Percentiles rank a stretch among this genome's conserved stretches.
Conservation (phyloP, 2,888 invertebrate species). For the Tricholauxania praeusta region DNA sequence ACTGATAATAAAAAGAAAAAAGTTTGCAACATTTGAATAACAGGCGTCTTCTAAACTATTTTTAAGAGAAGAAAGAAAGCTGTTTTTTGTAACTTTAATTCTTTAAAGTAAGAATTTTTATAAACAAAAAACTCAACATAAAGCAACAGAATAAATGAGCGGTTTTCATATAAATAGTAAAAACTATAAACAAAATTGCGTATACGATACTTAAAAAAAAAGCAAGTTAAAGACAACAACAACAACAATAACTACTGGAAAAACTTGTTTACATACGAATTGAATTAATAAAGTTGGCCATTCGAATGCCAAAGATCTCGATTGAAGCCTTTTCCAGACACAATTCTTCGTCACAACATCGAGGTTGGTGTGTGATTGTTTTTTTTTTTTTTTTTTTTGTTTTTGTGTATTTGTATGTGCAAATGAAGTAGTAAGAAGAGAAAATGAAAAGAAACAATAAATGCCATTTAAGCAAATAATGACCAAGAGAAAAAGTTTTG, state of each 20-base stretch:
- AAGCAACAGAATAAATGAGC: conserved; percentile 35
- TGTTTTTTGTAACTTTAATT: conserved; percentile 40
- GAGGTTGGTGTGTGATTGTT: conserved; percentile 42
- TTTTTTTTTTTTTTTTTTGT: too few species aligned
- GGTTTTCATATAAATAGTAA: conserved; percentile 11
- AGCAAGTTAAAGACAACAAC: not conserved
- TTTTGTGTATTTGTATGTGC: conserved; percentile 18
- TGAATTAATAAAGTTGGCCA: conserved; percentile 65
- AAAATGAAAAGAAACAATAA: conserved; percentile 23
- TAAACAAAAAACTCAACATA: conserved; percentile 32
- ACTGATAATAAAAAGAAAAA: too few species aligned
- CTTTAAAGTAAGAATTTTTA: too few species aligned
- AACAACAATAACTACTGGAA: conserved; percentile 52
- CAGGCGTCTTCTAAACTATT: too few species aligned
- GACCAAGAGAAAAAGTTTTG: not conserved
- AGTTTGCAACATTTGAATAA: too few species aligned
- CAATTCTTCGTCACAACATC: conserved; percentile 47
- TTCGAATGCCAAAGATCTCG: conserved; percentile 66
- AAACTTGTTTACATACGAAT: conserved; percentile 67
- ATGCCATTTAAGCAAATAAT: conserved; percentile 20
- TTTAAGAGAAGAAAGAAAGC: conserved; percentile 54
- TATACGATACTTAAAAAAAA: not conserved
- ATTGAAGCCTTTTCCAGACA: conserved; percentile 59
- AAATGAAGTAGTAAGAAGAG: conserved; percentile 13
- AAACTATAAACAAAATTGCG: conserved; percentile 36